Base-by-base conservation (phyloP, 2,113 vertebrate genomes). In the Eretmochelys imbricata region DNA sequence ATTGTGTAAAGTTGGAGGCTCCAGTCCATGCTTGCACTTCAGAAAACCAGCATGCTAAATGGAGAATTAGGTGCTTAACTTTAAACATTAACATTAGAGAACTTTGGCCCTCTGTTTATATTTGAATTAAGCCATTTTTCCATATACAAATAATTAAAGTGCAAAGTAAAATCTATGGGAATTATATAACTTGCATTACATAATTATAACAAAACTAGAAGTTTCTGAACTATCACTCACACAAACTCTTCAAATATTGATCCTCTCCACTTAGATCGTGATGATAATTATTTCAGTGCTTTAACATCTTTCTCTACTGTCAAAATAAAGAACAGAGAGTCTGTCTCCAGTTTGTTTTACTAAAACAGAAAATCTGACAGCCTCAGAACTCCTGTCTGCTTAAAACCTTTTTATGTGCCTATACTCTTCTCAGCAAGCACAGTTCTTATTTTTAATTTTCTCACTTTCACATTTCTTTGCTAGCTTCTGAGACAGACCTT, bases 311-410 rank as follows among this genome's bases (percentile, higher is more conserved):
- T 62, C n/a, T 88, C 35, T 89, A 8, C 85, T 95, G 87, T 91
- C 91, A 96, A 91, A 94, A 78, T 78, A 95, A 95, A 89, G 84
- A 97, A 96, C 29, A 96, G 91, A 97, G 38, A 59, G 81, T 85
- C 78, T 94, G 78, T 94, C 84, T 94, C 4, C 8, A 16, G 1
- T 93, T 94, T 76, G 51, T 89, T 97, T 92, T 62, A 88, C 24
- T 83, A 75, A 86, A 96, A 62, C 59, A 94, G 75, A 84, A 72
- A 89, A 90, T 51, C 53, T 97, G 97, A 95, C 91, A 93, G 81
- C 17, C 65, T 96, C 42, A 91, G 84, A 96, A 95, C 62, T 96
- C 57, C 76, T 95, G 82, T 94, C 92, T 95, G 5, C 7, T 55
- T 92, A 50, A n/a, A 27, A 89, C 82, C 88, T 93, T 96, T 91